phyloP scores from a whole-genome alignment of 2,113 vertebrate genomes.

The Solea senegalensis region DNA sequence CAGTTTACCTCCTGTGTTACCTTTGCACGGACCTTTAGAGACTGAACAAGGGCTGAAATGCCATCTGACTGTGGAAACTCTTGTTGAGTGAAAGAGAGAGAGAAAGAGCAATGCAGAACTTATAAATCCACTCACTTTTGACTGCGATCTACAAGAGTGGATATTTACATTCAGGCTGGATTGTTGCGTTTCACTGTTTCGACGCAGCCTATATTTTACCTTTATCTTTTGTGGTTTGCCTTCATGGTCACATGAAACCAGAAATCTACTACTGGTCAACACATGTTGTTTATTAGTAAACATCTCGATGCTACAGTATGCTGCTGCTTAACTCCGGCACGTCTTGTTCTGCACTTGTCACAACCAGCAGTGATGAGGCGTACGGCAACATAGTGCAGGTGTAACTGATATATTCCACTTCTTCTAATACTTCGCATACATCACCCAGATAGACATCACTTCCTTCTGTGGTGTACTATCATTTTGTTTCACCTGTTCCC shows the following conservation, averaged over 20 bases:
- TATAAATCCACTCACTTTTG: not conserved
- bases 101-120: not conserved
- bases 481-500: slow-evolving; percentile 15
- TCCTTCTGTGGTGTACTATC: slow-evolving; percentile 4
- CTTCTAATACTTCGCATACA: not conserved
- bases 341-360: not conserved
- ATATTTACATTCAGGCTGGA: not conserved
- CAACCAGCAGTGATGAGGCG: slow-evolving; percentile 6
- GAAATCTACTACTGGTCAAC: too few species aligned
- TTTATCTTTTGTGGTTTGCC: not conserved
- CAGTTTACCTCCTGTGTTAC: not conserved
- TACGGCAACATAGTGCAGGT: slow-evolving; percentile 21
- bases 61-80: not conserved
- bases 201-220: too few species aligned
- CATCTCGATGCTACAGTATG: not conserved
- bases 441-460: slow-evolving; percentile 4
- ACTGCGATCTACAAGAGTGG: not conserved
- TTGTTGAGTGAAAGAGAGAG: slow-evolving; percentile 1
- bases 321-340: slow-evolving; percentile 9
- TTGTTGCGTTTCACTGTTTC: too few species aligned
- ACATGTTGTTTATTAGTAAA: not conserved
- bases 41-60: not conserved
- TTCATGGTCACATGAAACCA: not conserved
- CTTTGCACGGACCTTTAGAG: not conserved
- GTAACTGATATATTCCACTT: slow-evolving; percentile 3